Base-by-base conservation (phyloP, 2,888 invertebrate species). In the Scaptomyza parva region DNA sequence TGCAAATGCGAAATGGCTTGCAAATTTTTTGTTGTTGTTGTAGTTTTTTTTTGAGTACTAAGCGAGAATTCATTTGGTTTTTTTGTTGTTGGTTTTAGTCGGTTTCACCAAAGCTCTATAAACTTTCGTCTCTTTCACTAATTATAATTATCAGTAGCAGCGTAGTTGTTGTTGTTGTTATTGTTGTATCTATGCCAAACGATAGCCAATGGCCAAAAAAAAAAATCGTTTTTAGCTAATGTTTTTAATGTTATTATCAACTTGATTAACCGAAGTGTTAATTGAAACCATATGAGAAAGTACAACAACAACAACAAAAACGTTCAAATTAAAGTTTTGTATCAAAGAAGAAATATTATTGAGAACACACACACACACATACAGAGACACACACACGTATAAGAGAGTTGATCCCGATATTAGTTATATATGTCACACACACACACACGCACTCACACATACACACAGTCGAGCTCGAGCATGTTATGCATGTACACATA, bases 221-320 rank as follows among this genome's bases (percentile, higher is more conserved):
- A 18, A 30, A n/a, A 5, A 24, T 11, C 26, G 30, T 26, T 65
- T 40, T 45, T 14, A 33, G 22, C 47, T 30, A 58, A 28, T 67
- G 47, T 58, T 52, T 52, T 40, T n/a, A 41, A 64, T 33, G 40
- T 74, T n/a, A 41, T 69, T 33, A 45, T 74, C 24, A 81, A 77
- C 58, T 65, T 68, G 30, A 58, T 61, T 48, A 54, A 44, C 52
- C 52, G 30, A 79, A 60, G 73, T 83, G 80, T 53, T 83, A 81
- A 81, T 81, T 83, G 57, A 64, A 79, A 58, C 61, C 67, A 62
- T 67, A 72, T 68, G 84, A 67, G 73, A 79, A 86, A 86, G 86
- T 72, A 51, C 47, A 66, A 64, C 59, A 45, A 37, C 11, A 28
- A 26, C 26, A 26, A 26, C 26, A 26, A 8, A 4, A 35, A 35